Evolutionary conservation across 2,113 vertebrate species (phyloP), one percentile per base, ranked within the genome.

Genomic region (Sinocyclocheilus anophthalmus): DNA sequence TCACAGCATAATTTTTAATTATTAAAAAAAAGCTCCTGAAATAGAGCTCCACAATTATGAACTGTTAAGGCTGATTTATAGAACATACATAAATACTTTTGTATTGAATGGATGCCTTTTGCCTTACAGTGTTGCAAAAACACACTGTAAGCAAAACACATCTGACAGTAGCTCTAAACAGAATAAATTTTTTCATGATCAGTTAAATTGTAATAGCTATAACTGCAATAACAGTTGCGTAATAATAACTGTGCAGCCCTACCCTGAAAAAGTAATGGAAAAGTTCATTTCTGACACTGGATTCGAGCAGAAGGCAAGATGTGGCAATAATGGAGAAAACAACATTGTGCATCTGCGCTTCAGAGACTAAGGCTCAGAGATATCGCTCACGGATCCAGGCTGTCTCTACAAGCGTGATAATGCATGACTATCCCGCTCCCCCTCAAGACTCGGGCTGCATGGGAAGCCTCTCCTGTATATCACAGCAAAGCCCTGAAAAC

Each of bases 331-430:
- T 50, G 45, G 48, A 55, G 81, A 70, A 33, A 69, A 83, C 81
- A 70, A 50, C 48, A 83, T 72, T 0, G 67, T n/a, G 24, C 30
- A 33, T 33, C 45, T 83, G 18, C 7, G 81, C 65, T 72, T 83
- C 45, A 55, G 42, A 83, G 81, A 83, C 24, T 30, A 12, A 70
- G 45, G 65, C 81, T 72, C 65, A 55, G 65, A 37, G 65, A 55
- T 16, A 72, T 57, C 11, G 65, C 81, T 72, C 67, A 70, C 5
- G 2, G 45, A 83, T 55, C 81, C 65, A 50, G 24, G 39, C 80
- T 69, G 63, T 50, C 80, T 82, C 80, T 82, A 83, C 81, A 70
- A 72, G 65, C 81, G 45, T 83, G 81, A 83, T 83, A 72, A 83
- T 37, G 24, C 81, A 70, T 72, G 81, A 16, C 81, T 70, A 37